Evolutionary conservation across 2,113 vertebrate species (phyloP).

Genomic region (Pseudopipra pipra): DNA sequence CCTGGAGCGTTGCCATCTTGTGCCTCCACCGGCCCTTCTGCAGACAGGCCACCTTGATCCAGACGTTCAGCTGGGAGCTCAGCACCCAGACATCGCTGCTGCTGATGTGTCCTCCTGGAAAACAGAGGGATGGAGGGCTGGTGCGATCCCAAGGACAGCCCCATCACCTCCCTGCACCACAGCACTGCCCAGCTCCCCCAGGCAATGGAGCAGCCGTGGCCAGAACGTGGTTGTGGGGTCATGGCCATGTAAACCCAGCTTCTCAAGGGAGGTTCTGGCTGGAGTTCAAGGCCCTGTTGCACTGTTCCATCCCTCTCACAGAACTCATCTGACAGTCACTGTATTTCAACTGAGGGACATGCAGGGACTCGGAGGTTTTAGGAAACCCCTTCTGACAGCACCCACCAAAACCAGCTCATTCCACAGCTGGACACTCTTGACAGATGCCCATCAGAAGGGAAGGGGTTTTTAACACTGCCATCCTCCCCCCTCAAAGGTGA

Average conservation of each 20-base stretch:
- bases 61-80: conserved; percentile 75
- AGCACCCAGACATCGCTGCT: conserved; percentile 79
- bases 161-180: not conserved
- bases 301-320: not conserved
- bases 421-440: not conserved
- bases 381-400: not conserved
- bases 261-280: not conserved
- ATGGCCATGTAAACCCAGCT: not conserved
- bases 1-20: conserved; percentile 75
- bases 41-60: conserved; percentile 77
- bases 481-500: not conserved
- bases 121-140: not conserved
- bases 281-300: not conserved
- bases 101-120: conserved; percentile 80
- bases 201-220: not conserved
- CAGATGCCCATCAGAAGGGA: not conserved
- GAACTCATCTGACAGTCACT: not conserved
- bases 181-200: not conserved
- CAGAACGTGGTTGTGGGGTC: not conserved
- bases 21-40: conserved; percentile 80
- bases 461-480: not conserved
- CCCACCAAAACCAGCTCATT: not conserved
- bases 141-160: not conserved
- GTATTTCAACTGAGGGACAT: not conserved
- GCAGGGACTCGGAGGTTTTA: not conserved